Base-by-base conservation (phyloP, 2,888 invertebrate species). In the Synanthedon andrenaeformis region DNA sequence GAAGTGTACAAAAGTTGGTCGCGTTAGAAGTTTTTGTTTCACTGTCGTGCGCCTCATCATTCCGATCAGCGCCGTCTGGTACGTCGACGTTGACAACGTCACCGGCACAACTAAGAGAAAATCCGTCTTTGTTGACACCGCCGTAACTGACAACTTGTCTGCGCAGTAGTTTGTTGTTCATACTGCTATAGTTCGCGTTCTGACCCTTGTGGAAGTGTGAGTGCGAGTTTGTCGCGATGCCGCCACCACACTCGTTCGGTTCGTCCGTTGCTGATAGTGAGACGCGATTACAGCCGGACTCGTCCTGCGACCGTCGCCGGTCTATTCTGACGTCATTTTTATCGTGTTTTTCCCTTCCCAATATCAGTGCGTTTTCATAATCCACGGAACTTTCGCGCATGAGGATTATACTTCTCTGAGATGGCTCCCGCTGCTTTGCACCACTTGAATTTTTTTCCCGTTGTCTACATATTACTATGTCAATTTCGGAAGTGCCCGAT, bases 1-100 rank as follows among this genome's bases (percentile, higher is more conserved):
- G 93, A 53, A 93, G 76, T 4, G 93, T 93, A 72, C 93, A 93
- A 71, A 93, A 93, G 70, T 91, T 92, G 2, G 90, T 87, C 4
- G 90, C 82, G 54, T 82, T 89, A 45, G 80, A 78, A 45, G 79
- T 76, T 63, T 82, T 80, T 55, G 75, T 70, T 62, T 81, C 83
- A 70, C 72, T 75, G 63, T 80, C 80, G 53, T 80, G 74, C 64
- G 71, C 78, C 49, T 79, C 79, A 65, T 76, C 74, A 60, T 66
- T 71, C 56, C 74, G 70, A 52, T 78, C 74, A 4, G 69, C 70
- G 58, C 74, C 67, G 59, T 82, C 85, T 4, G 83, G 81, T 52
- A 75, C 74, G 60, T 83, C 88, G 49, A 83, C 76, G 66, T 86
- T 84, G 51, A 80, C 79, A 42, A 78, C 70, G 57, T 79, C 80